A percentile compares a stretch with the other conserved stretches of the same genome.
phyloP scores from a whole-genome alignment of 2,797 vertebrate species.

The Octomys mimax region DNA sequence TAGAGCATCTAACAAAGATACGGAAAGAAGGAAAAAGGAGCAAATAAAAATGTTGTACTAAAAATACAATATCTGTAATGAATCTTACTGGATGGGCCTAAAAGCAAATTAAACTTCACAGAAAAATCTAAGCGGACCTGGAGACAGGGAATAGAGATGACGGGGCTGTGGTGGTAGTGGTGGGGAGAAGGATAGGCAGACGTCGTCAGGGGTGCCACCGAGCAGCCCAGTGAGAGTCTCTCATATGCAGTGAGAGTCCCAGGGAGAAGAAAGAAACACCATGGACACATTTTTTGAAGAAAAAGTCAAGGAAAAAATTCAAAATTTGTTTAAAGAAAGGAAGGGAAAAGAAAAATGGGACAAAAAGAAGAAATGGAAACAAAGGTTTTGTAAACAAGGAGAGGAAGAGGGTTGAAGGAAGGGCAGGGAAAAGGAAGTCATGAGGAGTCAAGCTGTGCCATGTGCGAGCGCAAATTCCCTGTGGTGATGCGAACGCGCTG shows the following conservation, averaged over 20 bases:
- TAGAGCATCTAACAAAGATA: background rate
- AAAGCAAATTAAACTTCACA: background rate
- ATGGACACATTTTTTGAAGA: background rate
- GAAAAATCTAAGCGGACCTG: background rate
- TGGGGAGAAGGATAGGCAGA: background rate
- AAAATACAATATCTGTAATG: background rate
- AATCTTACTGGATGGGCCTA: background rate
- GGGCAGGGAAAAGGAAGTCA: background rate
- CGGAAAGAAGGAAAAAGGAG: background rate
- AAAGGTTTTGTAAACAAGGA: background rate
- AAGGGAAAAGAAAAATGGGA: background rate
- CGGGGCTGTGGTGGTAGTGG: background rate
- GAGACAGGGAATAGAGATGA: background rate
- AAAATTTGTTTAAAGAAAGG: background rate
- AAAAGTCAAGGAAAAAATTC: background rate
- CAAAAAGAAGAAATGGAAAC: background rate
- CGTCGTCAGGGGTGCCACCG: background rate
- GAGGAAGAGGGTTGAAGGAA: too few species aligned
- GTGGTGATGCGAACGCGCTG: background rate
- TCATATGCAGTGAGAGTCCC: background rate
- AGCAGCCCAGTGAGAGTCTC: background rate
- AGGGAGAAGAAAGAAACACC: background rate
- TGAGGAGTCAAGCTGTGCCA: background rate
- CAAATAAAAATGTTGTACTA: background rate
- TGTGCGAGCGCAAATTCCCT: background rate